Conservation (phyloP, 2,113 vertebrate species). For the Prunella himalayana region DNA sequence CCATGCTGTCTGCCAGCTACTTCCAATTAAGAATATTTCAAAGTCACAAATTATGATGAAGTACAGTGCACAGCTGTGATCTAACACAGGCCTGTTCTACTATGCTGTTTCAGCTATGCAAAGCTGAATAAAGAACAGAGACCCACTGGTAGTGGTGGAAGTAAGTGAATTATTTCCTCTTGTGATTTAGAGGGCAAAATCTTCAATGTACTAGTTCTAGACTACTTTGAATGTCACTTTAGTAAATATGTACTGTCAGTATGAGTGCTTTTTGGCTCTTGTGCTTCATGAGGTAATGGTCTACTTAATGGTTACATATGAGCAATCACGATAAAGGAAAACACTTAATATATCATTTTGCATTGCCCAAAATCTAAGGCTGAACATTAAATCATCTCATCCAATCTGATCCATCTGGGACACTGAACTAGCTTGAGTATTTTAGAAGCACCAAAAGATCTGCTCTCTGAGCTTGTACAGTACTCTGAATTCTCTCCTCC, state of each 20-base stretch:
- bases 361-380: background rate
- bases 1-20: background rate
- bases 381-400: background rate
- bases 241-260: background rate
- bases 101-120: background rate
- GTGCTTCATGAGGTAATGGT: background rate
- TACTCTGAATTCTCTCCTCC: background rate
- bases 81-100: background rate
- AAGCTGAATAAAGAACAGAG: background rate
- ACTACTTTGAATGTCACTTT: background rate
- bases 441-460: background rate
- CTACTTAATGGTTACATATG: background rate
- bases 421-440: background rate
- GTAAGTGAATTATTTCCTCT: background rate
- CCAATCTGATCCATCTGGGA: background rate
- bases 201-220: background rate
- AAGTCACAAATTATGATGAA: background rate
- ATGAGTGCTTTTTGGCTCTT: conserved; percentile 10
- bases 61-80: background rate
- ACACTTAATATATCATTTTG: background rate
- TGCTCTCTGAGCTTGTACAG: background rate
- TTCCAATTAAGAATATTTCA: background rate
- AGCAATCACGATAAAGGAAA: background rate
- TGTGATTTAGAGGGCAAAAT: background rate
- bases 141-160: background rate